Evolutionary conservation across 2,888 invertebrate species (phyloP), one percentile per base, ranked within the genome.

Genomic region (Tribolium freemani): DNA sequence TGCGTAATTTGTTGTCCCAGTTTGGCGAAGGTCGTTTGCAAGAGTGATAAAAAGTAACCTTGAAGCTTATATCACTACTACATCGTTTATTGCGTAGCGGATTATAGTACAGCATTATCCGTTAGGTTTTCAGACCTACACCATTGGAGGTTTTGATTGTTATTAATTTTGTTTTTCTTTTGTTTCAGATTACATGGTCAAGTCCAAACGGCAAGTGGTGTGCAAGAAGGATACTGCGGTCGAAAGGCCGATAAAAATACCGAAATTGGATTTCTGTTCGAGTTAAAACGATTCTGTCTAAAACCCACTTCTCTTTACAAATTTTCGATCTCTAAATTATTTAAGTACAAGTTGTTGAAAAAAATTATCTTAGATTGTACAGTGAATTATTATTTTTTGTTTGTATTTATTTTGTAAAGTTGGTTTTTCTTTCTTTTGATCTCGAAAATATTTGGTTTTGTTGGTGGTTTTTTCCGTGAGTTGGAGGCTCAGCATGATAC

Each of bases 161-260:
- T 26, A 3, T 26, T 26, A 26, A 26, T 26, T 21, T 26, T 5
- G 38, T 6, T 38, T 38, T 38, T 38, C 38, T 3, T 80, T 77
- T 83, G 84, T 79, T 88, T 38, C 91, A 92, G 92, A 92, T 88
- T 92, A 88, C 87, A 88, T 92, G 90, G 84, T 11, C 73, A 80
- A 71, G 66, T 60, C 56, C 69, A 74, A 58, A 73, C 89, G 90
- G 84, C 84, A 88, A 83, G 85, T 89, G 76, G 87, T 84, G 83
- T 87, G 87, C 77, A 87, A 90, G 85, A 89, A 88, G 84, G 84
- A 84, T 78, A 82, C 79, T 73, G 79, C 83, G 78, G 80, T 84
- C 76, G 86, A 87, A 73, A 85, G 86, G 75, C 86, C 87, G 77
- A 84, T 85, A 79, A 88, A 88, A 81, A 84, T 87, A 57, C 76